These are phyloP conservation scores for Colletes latitarsis DNA, from an alignment of 1,140 invertebrate species.

Conservation along the genomic window DNA sequence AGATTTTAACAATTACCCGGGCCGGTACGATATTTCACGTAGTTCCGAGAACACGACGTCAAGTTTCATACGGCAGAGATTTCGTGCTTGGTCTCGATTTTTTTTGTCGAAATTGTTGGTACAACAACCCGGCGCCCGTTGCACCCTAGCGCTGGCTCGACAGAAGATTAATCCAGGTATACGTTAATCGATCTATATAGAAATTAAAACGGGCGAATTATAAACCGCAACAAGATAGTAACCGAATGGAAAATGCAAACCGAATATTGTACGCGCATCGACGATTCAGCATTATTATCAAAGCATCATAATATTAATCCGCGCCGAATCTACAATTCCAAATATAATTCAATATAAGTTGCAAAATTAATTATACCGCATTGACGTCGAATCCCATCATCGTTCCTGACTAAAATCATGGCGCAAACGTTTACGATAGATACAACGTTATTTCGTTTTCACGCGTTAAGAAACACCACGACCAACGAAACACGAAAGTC, in stretches of 20 bases:
- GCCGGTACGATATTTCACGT: conserved; percentile 29
- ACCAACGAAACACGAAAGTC: too few relatives aligned
- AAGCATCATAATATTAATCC: not conserved
- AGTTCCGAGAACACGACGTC: conserved; percentile 35
- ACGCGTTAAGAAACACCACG: too few relatives aligned
- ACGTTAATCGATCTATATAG: not conserved
- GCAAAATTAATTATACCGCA: not conserved
- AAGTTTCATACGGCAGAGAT: conserved; percentile 30
- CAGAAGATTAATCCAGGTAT: not conserved
- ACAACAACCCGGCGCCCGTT: not conserved
- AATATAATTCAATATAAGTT: not conserved
- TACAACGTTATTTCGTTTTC: not conserved
- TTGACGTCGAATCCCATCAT: not conserved
- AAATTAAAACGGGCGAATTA: not conserved
- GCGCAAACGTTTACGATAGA: too few relatives aligned
- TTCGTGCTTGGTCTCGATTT: conserved; percentile 27
- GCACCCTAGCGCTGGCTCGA: not conserved
- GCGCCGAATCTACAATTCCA: not conserved
- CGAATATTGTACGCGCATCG: not conserved
- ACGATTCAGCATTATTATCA: not conserved
- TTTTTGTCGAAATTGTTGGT: conserved; percentile 15
- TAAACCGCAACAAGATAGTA: not conserved
- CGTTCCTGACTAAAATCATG: not conserved
- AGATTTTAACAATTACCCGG: conserved; percentile 46
- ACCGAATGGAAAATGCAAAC: not conserved